Percentiles rank a stretch among this genome's conserved stretches.
phyloP scores from a whole-genome alignment of 92 coral and sea anemone genomes.

The Bergia puertoricense region DNA sequence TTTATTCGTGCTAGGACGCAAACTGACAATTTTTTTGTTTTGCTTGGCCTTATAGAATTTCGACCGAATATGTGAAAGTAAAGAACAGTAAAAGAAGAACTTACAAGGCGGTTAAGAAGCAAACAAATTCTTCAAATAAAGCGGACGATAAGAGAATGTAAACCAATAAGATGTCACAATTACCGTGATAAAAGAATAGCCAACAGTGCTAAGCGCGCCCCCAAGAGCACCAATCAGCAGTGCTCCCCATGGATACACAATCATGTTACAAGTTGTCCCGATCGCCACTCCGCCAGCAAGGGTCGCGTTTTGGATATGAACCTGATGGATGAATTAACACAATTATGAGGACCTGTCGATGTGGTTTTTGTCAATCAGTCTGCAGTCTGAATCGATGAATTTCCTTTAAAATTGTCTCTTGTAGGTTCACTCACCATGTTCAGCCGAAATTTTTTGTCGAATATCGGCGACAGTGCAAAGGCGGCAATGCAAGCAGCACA shows the following conservation, averaged over 20 bases:
- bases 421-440: slow-evolving; percentile 67
- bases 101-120: not conserved
- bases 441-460: slow-evolving; percentile 63
- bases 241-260: slow-evolving; percentile 96
- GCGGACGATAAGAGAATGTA: not conserved
- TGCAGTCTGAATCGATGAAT: not conserved
- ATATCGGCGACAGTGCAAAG: slow-evolving; percentile 73
- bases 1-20: too few relatives aligned
- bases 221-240: slow-evolving; percentile 85
- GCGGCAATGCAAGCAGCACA: slow-evolving; percentile 76
- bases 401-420: too few relatives aligned
- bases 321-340: slow-evolving; percentile 35
- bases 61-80: too few relatives aligned
- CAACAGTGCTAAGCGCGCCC: slow-evolving; percentile 86
- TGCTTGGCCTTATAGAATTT: too few relatives aligned
- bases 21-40: too few relatives aligned
- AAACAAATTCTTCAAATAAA: too few relatives aligned
- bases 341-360: not conserved
- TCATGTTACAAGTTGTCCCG: slow-evolving; percentile 94
- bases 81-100: too few relatives aligned
- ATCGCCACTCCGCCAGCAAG: slow-evolving; percentile 99
- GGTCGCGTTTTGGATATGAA: slow-evolving; percentile 94
- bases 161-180: not conserved
- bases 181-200: slow-evolving; percentile 81
- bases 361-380: too few relatives aligned